These are phyloP conservation scores for Oxyteleia sp. DNA, from an alignment of 2,888 invertebrate species.

Conservation along the genomic window DNA sequence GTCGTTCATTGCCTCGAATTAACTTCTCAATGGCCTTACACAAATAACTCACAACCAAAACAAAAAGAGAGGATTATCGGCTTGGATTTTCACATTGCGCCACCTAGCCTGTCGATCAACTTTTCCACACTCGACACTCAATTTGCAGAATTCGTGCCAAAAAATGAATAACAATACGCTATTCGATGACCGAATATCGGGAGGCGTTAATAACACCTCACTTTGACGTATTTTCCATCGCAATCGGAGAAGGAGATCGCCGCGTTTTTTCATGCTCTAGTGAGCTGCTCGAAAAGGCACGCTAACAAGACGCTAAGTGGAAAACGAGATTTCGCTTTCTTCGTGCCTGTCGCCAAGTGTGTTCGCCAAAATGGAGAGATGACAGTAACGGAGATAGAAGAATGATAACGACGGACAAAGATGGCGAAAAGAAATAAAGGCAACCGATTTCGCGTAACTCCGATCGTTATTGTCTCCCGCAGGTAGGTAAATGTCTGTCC, in stretches of 20 bases:
- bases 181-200: conserved; percentile 37
- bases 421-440: conserved; percentile 54
- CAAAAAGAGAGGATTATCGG: background rate
- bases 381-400: conserved; percentile 12
- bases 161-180: conserved; percentile 51
- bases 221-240: conserved; percentile 47
- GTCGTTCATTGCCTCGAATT: conserved; percentile 33
- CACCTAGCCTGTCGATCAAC: conserved; percentile 14
- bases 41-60: conserved; percentile 20
- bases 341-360: conserved; percentile 68
- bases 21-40: conserved; percentile 36
- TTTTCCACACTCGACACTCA: conserved; percentile 20
- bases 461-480: conserved; percentile 39
- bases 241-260: conserved; percentile 64
- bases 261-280: conserved; percentile 65
- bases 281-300: conserved; percentile 65
- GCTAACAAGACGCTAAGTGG: conserved; percentile 72
- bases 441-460: conserved; percentile 30
- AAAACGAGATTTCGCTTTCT: conserved; percentile 74
- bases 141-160: conserved; percentile 30
- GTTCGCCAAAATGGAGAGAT: conserved; percentile 60
- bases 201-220: conserved; percentile 45
- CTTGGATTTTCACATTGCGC: conserved; percentile 10
- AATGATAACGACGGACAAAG: background rate
- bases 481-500: conserved; percentile 43